Evolutionary conservation across 2,888 invertebrate species (phyloP).

Genomic region (Morpho helenor): DNA sequence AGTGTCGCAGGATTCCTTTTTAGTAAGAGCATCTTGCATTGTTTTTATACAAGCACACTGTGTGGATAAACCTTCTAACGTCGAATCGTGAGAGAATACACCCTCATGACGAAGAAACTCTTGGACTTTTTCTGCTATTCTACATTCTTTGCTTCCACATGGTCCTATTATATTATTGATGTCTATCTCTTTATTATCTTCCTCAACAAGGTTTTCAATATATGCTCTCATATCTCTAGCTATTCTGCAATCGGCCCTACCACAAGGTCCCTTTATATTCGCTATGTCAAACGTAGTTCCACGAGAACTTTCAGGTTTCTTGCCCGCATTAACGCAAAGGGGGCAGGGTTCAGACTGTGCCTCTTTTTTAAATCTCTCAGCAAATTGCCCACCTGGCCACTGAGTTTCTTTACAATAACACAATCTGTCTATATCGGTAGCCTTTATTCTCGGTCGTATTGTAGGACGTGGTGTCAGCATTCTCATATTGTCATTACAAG

Average conservation of each 20-base stretch:
- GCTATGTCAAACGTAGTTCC: conserved; percentile 56
- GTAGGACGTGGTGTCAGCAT: conserved; percentile 66
- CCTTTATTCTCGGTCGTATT: conserved; percentile 59
- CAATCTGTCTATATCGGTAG: conserved; percentile 64
- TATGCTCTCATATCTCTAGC: conserved; percentile 63
- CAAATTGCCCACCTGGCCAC: conserved; percentile 59
- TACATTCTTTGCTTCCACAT: conserved; percentile 65
- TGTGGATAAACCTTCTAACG: conserved; percentile 54
- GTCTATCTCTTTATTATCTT: conserved; percentile 56
- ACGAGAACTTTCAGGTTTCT: conserved; percentile 32
- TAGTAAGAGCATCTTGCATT: conserved; percentile 51
- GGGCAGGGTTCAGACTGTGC: conserved; percentile 56
- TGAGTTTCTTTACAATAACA: conserved; percentile 63
- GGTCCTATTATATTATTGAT: conserved; percentile 60
- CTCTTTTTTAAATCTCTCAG: conserved; percentile 57
- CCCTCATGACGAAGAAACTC: conserved; percentile 62
- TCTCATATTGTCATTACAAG: conserved; percentile 71
- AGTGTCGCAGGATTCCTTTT: conserved; percentile 43
- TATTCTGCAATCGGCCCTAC: conserved; percentile 63
- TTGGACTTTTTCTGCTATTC: conserved; percentile 57
- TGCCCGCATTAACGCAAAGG: conserved; percentile 48
- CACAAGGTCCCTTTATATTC: conserved; percentile 68
- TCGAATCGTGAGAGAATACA: conserved; percentile 42
- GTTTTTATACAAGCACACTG: conserved; percentile 62
- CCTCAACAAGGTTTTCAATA: conserved; percentile 60